Conservation (phyloP, 2,113 vertebrate species). For the Cyphomyrus plagiostoma region DNA sequence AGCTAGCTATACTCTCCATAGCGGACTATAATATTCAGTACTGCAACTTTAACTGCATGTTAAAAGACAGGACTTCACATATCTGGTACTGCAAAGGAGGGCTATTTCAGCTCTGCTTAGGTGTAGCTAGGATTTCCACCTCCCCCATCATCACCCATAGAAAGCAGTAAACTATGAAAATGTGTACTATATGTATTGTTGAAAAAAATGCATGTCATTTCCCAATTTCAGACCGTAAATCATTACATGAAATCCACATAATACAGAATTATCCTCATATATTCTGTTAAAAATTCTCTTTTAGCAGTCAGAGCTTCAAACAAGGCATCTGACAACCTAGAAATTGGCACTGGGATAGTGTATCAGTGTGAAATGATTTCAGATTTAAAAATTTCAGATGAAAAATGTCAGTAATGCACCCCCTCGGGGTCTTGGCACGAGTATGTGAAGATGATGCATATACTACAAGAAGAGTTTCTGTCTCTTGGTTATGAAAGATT, state of each 20-base stretch:
- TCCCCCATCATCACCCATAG: background rate
- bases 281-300: conserved; percentile 41
- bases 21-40: background rate
- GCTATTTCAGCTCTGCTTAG: background rate
- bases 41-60: background rate
- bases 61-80: background rate
- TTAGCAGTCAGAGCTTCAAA: conserved; percentile 45
- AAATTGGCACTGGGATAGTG: conserved; percentile 10
- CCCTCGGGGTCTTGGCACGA: conserved; percentile 49
- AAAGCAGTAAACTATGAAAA: background rate
- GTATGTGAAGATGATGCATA: conserved; percentile 43
- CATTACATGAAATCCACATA: background rate
- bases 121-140: background rate
- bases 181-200: background rate
- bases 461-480: conserved; percentile 20
- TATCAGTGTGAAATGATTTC: conserved; percentile 19
- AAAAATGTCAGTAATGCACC: conserved; percentile 57
- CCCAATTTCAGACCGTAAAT: background rate
- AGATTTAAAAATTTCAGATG: conserved; percentile 37
- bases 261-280: background rate
- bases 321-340: conserved; percentile 53
- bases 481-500: conserved; percentile 21
- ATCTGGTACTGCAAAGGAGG: too few species aligned
- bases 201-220: background rate
- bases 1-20: background rate